phyloP scores from a whole-genome alignment of 2,797 vertebrate genomes.

The Neosilurus mollespiculum region DNA sequence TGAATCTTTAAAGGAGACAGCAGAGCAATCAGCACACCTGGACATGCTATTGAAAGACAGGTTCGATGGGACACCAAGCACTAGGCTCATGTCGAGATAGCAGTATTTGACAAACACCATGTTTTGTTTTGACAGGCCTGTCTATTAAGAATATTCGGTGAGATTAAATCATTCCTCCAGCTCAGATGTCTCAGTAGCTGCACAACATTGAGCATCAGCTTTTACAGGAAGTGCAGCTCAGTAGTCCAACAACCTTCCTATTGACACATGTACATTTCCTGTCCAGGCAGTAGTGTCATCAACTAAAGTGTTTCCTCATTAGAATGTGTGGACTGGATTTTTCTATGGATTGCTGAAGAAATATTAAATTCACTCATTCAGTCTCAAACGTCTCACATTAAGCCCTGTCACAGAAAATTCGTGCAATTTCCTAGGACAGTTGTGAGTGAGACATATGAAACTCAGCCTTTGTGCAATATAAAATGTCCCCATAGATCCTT shows the following conservation, averaged over 20 bases:
- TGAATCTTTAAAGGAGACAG: constrained; percentile 43
- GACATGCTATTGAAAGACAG: constrained; percentile 41
- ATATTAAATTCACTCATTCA: not conserved
- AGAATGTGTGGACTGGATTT: not conserved
- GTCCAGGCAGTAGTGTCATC: not conserved
- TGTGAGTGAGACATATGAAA: no score
- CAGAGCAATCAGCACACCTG: constrained; percentile 51
- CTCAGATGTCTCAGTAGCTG: constrained; percentile 17
- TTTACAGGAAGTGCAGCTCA: not conserved
- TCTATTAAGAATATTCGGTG: constrained; percentile 44
- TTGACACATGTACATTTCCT: not conserved
- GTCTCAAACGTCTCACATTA: no score
- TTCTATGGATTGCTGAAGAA: not conserved
- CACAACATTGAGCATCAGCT: constrained; percentile 18
- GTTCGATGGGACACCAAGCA: constrained; percentile 43
- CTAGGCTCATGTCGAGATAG: constrained; percentile 31
- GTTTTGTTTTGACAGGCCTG: constrained; percentile 56
- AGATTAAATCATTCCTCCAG: constrained; percentile 44
- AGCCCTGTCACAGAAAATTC: no score
- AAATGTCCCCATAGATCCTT: no score
- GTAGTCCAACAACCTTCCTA: not conserved
- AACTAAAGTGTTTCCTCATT: not conserved
- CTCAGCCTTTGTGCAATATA: no score
- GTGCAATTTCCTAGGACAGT: no score
- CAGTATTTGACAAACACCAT: constrained; percentile 37